Evolutionary conservation across 1,140 invertebrate genomes (phyloP), one percentile per base, ranked within the genome.

Genomic region (Teleopsis dalmanni): DNA sequence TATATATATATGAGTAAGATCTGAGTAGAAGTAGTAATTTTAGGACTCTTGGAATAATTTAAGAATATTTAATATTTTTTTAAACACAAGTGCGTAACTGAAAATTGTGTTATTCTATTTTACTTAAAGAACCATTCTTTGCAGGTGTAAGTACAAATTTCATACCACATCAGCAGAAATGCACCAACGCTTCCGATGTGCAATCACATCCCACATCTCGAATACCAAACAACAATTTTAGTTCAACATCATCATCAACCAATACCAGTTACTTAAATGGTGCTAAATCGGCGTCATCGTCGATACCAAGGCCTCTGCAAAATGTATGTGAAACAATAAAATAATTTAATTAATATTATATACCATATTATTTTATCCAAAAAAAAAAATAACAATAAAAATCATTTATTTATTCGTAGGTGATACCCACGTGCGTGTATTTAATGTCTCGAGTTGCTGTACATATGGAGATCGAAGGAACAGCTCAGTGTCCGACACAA

Each of bases 391-490:
- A n/a, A 25, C 16, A 40, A n/a, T 14, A 0, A 22, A 13, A 35
- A 35, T 35, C 25, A 9, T 38, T 11, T 27, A n/a, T 9, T 43
- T 40, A 22, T 11, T 45, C 44, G 10, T 33, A 70, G 54, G 60
- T 75, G 25, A 75, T 76, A 49, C 75, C 76, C 22, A 74, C 72
- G 11, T 82, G 81, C 56, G 75, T 84, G 4, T 85, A 84, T 59
- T 67, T 84, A 26, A 82, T 84, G 76, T 82, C 77, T 18, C 73
- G 77, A 3, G 73, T 78, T 18, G 81, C 81, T 8, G 73, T 85
- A 27, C 78, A 83, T 72, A 78, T 85, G 71, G 82, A 85, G 58
- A 80, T 84, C 65, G 82, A 85, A 56, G 79, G 83, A 36, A 78
- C 79, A 0, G 69, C 76, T 2, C 73, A 75, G 36, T 79, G 79